Percentiles rank a stretch among this genome's conserved stretches.
These are phyloP conservation scores for Crocuta crocuta DNA, from an alignment of 2,113 vertebrate genomes.

Conservation along the genomic window DNA sequence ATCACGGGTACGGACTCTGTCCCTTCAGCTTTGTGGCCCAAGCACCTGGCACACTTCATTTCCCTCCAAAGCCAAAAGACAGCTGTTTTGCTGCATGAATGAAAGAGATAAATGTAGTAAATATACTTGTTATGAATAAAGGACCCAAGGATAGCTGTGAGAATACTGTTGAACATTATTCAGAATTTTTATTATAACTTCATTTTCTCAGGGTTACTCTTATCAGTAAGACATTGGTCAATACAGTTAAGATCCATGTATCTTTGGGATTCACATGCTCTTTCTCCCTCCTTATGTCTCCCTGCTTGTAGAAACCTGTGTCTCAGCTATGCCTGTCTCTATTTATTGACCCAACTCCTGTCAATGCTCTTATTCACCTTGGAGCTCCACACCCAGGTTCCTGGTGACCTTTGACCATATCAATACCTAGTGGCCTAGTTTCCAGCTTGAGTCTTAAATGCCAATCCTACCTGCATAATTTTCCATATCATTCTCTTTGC, in stretches of 20 bases:
- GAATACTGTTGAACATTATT: not conserved
- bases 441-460: not conserved
- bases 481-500: not conserved
- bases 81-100: not conserved
- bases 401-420: not conserved
- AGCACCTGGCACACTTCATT: not conserved
- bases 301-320: not conserved
- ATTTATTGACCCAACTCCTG: not conserved
- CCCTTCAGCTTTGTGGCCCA: not conserved
- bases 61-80: fast-evolving
- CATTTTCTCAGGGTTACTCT: not conserved
- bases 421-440: not conserved
- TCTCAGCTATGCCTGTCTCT: not conserved
- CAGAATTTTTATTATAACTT: not conserved
- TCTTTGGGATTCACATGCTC: not conserved
- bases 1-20: too few species aligned
- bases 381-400: not conserved
- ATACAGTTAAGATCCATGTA: not conserved
- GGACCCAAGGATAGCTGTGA: not conserved
- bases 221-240: not conserved
- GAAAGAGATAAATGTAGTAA: not conserved
- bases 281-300: not conserved
- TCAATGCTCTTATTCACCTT: not conserved
- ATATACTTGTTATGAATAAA: not conserved
- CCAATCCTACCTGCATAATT: not conserved